Base-by-base conservation (phyloP, 2,888 invertebrate species). In the Meteorus colon region DNA sequence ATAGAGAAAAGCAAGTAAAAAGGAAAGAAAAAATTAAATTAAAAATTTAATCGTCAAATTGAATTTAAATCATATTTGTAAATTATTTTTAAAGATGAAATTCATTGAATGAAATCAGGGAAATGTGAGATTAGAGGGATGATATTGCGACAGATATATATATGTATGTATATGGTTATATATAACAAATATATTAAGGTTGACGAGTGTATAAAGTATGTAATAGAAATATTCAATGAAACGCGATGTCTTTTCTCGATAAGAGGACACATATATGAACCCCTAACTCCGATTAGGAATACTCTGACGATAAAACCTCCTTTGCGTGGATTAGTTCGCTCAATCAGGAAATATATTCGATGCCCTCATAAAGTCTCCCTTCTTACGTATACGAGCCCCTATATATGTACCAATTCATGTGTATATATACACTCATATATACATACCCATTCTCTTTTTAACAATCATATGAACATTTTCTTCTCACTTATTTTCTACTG, bases 251-350 rank as follows among this genome's bases (percentile, higher is more conserved):
- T 68, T 76, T 60, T 68, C 68, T 45, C 19, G 68, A 69, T 68
- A 69, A 74, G 60, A 67, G 51, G 41, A 65, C 62, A 14, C 48
- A 51, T 41, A 66, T 37, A 69, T 24, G 69, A 63, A 8, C 55
- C 55, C 41, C 73, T 73, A 66, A 59, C 70, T 66, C 55, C 71
- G 72, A 75, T 71, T 59, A 65, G 70, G 67, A 76, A 76, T 75
- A 75, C 72, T 65, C 70, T 76, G 84, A 84, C 86, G 86, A 87
- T 87, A 87, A 87, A 87, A 87, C 86, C 87, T 87, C 83, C 86
- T 87, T 87, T 87, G 87, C 87, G 87, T 86, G 87, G 87, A 87
- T 87, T 87, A 87, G 87, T 86, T 86, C 86, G 86, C 87, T 87
- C 87, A 87, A 87, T 87, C 87, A 87, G 86, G 87, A 87, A 87